Evolutionary conservation across 64 coral and sea anemone genomes (phyloP), one percentile per base, ranked within the genome.

Genomic region (Hydrozoanthus tunicans): DNA sequence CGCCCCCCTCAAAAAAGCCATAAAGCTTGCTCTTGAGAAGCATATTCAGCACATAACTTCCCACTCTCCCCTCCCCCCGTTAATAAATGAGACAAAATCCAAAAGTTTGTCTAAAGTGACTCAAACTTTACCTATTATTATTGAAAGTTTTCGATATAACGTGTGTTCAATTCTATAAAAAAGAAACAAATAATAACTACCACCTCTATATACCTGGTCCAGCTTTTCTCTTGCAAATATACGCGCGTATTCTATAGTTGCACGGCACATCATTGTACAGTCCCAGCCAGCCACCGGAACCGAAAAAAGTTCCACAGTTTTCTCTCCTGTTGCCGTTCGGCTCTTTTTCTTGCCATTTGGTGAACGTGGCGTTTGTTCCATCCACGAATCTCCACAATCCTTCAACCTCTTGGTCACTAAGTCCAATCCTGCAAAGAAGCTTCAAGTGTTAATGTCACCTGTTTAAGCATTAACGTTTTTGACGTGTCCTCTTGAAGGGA

Each of bases 291-390:
- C 71, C 32, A 27, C 71, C 32, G 64, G 10, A 66, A 51, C 23
- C 32, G 27, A 75, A 75, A 26, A 75, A 75, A 1, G 71, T 75
- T 75, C 71, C 71, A 75, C 71, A 75, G 11, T 75, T 75, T 7
- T 75, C 71, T 5, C 71, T 75, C 23, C 6, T 51, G 0, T 11
- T 11, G 11, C 71, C 71, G 32, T 75, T 75, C 11, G 71, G 71
- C 32, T 75, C 71, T 75, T 26, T 26, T 32, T 12, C 4, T 9
- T 6, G 32, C 71, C 71, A 75, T 75, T 75, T 75, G 24, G 32
- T 32, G 32, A 75, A 75, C 6, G 24, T 75, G 71, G 11, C 71
- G 11, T 43, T 32, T 10, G 71, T 43, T 7, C 71, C 71, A 51
- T 75, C 71, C 15, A 27, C 10, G 71, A 75, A 75, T 43, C 32